A percentile compares a stretch with the other conserved stretches of the same genome.
Conservation (phyloP, 2,113 vertebrate genomes). For the Opisthocomus hoazin region DNA sequence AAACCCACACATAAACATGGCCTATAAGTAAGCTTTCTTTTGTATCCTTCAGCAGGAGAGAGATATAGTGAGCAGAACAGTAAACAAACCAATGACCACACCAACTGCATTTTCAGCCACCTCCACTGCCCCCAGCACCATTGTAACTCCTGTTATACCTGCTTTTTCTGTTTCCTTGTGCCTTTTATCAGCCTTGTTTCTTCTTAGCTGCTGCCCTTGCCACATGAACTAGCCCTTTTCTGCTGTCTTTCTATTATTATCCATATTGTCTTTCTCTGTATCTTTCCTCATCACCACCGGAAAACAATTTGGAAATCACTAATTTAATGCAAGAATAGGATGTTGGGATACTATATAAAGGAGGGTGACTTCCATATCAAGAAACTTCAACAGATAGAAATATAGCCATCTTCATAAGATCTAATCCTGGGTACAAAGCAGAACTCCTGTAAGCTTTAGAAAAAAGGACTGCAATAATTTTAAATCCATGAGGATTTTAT, state of each 20-base stretch:
- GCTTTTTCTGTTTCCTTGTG: neutral
- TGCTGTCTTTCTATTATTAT: neutral
- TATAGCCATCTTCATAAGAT: neutral
- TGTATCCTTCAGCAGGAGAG: neutral
- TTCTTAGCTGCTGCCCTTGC: neutral
- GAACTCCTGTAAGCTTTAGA: neutral
- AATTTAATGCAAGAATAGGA: neutral
- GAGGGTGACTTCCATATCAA: neutral
- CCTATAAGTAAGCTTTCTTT: neutral
- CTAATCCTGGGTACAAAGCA: neutral
- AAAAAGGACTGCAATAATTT: neutral
- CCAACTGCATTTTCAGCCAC: neutral
- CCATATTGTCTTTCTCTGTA: neutral
- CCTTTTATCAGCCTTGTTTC: neutral
- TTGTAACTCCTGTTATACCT: neutral
- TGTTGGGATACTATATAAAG: neutral
- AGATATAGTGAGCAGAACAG: neutral
- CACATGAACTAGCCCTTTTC: neutral
- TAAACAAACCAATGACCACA: neutral
- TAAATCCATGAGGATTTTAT: constrained; percentile 7
- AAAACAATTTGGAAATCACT: neutral
- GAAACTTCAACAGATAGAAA: neutral
- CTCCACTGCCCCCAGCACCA: neutral
- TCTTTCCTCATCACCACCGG: neutral
- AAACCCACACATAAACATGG: neutral